Base-by-base conservation (phyloP, 2,797 vertebrate species). In the Coranthus polyacanthus region DNA sequence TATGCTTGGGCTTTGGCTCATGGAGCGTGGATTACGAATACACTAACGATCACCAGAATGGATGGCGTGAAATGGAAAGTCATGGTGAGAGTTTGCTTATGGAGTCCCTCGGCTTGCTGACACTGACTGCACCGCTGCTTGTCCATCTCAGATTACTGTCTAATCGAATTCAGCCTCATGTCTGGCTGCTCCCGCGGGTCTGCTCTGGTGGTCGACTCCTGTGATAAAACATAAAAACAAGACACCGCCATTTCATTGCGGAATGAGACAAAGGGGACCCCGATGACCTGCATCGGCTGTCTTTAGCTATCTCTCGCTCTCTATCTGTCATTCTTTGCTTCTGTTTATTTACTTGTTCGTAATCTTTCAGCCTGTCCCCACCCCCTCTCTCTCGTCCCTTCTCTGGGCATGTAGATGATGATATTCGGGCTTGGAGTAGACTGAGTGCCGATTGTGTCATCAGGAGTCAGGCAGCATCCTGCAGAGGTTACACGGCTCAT, bases 201-300 rank as follows among this genome's bases (percentile, higher is more conserved):
- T 75, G 83, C 79, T 88, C 86, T 38, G 73, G 60, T 75, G 83
- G 79, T 82, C 75, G 65, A 71, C 86, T 87, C 74, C 82, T 79
- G 89, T 92, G 92, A 93, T 92, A 90, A 92, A 90, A 93, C 88
- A 92, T 90, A 89, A 89, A 91, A 88, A 90, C 85, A 85, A 88
- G 87, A 90, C 87, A 87, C 75, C 58, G 42, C 68, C 89, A 78
- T 89, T 92, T 90, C 87, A 90, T 90, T 89, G 86, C 79, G 79
- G 83, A 72, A 60, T 43, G 66, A 86, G 83, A 87, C 81, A 82
- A 86, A 82, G 67, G 80, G 78, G 87, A 87, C 87, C 86, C 89
- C 72, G 80, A 83, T 88, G 85, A 75, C 79, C 83, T 24, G 72
- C 67, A 24, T 79, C 38, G 38, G 51, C 62, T 82, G 54, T 45